Percentiles rank a stretch among this genome's conserved stretches.
Evolutionary conservation across 2,888 invertebrate genomes (phyloP).

Genomic region (Pollenia labialis): DNA sequence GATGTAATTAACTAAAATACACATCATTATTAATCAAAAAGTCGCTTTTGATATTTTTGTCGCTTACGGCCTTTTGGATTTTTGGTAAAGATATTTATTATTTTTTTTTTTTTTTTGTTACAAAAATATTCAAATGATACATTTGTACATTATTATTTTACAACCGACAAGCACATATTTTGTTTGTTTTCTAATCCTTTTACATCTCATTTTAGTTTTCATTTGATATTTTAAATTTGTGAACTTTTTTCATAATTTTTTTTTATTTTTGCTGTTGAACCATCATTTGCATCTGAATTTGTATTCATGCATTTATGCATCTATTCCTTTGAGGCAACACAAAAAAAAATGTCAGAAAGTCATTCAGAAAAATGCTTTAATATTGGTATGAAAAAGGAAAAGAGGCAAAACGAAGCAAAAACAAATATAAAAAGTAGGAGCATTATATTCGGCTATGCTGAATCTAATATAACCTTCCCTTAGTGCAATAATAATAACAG

Average conservation of each 20-base stretch:
- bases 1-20: too few relatives aligned
- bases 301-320: conserved; percentile 53
- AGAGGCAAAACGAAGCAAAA: conserved; percentile 19
- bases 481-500: too few relatives aligned
- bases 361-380: conserved; percentile 44
- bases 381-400: conserved; percentile 25
- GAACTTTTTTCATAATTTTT: neutral
- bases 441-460: too few relatives aligned
- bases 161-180: conserved; percentile 2
- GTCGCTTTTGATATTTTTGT: too few relatives aligned
- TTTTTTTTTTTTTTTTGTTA: neutral
- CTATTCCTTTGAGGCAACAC: conserved; percentile 58
- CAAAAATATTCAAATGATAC: conserved; percentile 8
- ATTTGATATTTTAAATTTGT: conserved; percentile 18
- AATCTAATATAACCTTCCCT: too few relatives aligned
- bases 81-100: too few relatives aligned
- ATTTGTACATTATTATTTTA: neutral
- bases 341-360: conserved; percentile 48
- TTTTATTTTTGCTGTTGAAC: neutral
- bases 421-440: neutral
- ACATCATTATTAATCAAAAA: too few relatives aligned
- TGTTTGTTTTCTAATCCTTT: conserved; percentile 46
- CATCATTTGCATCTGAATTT: conserved; percentile 56
- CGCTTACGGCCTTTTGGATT: too few relatives aligned
- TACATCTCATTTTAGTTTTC: conserved; percentile 40